Percentiles rank a stretch among this genome's conserved stretches.
Evolutionary conservation across 2,888 invertebrate species (phyloP).

Genomic region (Hetaerina titia): DNA sequence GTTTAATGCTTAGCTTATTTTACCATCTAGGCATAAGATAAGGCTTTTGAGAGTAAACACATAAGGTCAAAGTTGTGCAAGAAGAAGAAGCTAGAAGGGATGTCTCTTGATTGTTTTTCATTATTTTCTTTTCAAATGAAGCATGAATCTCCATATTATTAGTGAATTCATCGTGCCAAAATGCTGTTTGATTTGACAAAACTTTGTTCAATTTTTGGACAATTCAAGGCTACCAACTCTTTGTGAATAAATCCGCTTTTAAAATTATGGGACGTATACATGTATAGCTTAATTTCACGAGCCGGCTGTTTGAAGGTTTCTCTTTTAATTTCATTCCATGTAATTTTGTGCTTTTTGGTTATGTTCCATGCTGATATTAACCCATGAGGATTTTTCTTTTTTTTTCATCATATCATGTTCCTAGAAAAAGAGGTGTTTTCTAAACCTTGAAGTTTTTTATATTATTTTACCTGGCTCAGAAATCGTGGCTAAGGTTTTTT

Average conservation of each 20-base stretch:
- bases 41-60: background rate
- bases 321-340: background rate
- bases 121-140: conserved; percentile 58
- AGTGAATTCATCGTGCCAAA: conserved; percentile 71
- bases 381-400: background rate
- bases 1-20: background rate
- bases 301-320: background rate
- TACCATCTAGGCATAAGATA: background rate
- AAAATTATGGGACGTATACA: background rate
- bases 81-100: background rate
- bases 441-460: background rate
- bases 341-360: background rate
- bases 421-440: conserved; percentile 54
- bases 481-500: background rate
- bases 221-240: conserved; percentile 19
- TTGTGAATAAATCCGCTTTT: conserved; percentile 24
- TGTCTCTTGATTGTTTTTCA: conserved; percentile 12
- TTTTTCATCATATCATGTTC: conserved; percentile 56
- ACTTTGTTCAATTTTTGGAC: conserved; percentile 44
- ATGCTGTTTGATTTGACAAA: conserved; percentile 51
- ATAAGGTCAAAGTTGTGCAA: background rate
- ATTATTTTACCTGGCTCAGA: conserved; percentile 28
- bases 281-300: background rate
- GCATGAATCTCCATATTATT: conserved; percentile 66
- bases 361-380: conserved; percentile 49